Base-by-base conservation (phyloP, 1,140 invertebrate species). In the Oedothorax gibbosus region DNA sequence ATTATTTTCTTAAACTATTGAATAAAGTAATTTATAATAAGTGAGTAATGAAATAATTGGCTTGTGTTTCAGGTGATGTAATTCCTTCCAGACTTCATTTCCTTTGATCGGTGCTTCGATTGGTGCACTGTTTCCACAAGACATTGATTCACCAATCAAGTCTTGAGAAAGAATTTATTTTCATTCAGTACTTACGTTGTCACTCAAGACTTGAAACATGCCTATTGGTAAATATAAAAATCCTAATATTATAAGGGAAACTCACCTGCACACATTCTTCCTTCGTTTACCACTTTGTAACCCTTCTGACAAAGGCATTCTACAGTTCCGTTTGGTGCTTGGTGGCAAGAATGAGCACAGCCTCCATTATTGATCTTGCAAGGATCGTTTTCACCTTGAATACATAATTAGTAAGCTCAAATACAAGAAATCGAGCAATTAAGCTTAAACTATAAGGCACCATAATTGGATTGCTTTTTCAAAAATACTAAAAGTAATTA, bases 311-410 rank as follows among this genome's bases (percentile, higher is more conserved):
- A 98, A 86, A 94, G 94, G 89, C 97, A 97, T 89, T 98, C 96
- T 0, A 92, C 90, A 12, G 94, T 94, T 77, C 93, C 94, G 87
- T 98, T 96, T 0, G 93, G 92, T 15, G 94, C 95, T 2, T 96
- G 96, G 89, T 98, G 96, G 89, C 98, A 99, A 86, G 95, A 96
- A 81, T 99, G 95, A 2, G 96, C 96, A 89, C 98, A 99, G 0
- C 98, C 98, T 4, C 98, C 98, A 89, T 99, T 99, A 88, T 95
- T 96, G 3, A 96, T 94, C 3, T 93, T 92, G 89, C 98, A 99
- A 0, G 96, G 94, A 91, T 98, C 96, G 0, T 93, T 92, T 5
- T 91, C 93, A 90, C 90, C 89, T 89, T 72, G 0, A 79, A 73
- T 77, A 66, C 18, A 71, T 54, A 65, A 56, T 35, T 35, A 35